Percentiles rank a stretch among this genome's conserved stretches.
phyloP scores from a whole-genome alignment of 2,797 vertebrate species.

The Falco columbarius region DNA sequence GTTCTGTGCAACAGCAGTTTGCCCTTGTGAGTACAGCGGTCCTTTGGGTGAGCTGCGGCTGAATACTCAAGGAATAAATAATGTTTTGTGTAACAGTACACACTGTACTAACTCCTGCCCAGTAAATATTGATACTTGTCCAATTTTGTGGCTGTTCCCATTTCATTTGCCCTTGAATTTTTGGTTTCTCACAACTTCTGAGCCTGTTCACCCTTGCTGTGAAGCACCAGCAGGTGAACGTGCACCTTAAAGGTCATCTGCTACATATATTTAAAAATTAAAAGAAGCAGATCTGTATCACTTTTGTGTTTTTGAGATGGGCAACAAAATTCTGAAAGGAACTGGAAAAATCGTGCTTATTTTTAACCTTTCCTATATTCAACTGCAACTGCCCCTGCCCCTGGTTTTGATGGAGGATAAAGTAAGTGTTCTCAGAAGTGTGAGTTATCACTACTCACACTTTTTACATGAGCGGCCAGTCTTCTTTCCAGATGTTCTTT shows the following conservation, averaged over 20 bases:
- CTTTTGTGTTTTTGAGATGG: background rate
- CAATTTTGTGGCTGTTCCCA: background rate
- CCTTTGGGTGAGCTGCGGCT: background rate
- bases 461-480: background rate
- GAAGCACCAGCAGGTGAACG: background rate
- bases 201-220: background rate
- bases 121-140: background rate
- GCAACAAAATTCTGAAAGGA: background rate
- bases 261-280: accelerated
- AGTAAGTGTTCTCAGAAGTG: background rate
- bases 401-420: background rate
- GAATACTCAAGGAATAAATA: background rate
- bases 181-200: background rate
- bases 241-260: background rate
- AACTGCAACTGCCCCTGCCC: background rate
- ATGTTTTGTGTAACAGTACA: background rate
- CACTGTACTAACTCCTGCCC: conserved; percentile 4
- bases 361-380: background rate
- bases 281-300: background rate
- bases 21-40: background rate
- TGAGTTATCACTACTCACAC: background rate
- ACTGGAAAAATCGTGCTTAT: background rate
- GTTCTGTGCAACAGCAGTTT: background rate
- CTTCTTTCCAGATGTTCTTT: background rate
- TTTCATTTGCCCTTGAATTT: background rate